These are phyloP conservation scores for Microtus montanus DNA, from an alignment of 2,113 vertebrate genomes.

Conservation along the genomic window DNA sequence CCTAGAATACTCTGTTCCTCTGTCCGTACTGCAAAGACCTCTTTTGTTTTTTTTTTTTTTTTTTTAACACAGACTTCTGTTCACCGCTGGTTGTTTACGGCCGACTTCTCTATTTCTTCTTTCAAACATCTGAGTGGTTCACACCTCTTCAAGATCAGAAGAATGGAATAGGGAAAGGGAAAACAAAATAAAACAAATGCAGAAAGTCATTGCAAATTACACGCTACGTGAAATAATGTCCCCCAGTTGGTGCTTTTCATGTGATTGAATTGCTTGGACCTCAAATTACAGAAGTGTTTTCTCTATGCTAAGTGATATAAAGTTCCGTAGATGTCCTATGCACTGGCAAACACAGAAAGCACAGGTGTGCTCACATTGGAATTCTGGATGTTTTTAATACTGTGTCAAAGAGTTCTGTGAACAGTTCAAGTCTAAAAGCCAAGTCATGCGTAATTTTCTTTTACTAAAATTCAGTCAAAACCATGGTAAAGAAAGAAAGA, in stretches of 20 bases:
- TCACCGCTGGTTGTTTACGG: neutral
- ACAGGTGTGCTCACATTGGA: neutral
- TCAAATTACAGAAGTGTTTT: neutral
- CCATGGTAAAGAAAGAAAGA: neutral
- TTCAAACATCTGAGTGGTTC: neutral
- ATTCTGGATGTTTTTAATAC: slow-evolving; percentile 44
- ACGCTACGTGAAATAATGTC: neutral
- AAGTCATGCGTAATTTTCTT: neutral
- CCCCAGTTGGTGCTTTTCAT: neutral
- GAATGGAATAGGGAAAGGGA: neutral
- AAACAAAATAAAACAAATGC: neutral
- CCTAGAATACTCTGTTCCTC: neutral
- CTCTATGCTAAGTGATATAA: neutral
- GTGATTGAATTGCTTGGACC: neutral
- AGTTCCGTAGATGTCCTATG: neutral
- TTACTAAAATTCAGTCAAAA: neutral
- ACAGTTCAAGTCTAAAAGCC: slow-evolving; percentile 24
- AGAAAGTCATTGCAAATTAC: slow-evolving; percentile 2
- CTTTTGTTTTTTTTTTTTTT: neutral
- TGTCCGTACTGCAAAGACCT: neutral
- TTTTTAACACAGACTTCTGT: neutral
- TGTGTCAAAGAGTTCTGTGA: neutral
- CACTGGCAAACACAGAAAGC: neutral
- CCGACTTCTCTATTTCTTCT: slow-evolving; percentile 11
- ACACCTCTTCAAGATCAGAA: neutral